phyloP scores from a whole-genome alignment of 2,113 vertebrate species.

The Peromyscus leucopus region DNA sequence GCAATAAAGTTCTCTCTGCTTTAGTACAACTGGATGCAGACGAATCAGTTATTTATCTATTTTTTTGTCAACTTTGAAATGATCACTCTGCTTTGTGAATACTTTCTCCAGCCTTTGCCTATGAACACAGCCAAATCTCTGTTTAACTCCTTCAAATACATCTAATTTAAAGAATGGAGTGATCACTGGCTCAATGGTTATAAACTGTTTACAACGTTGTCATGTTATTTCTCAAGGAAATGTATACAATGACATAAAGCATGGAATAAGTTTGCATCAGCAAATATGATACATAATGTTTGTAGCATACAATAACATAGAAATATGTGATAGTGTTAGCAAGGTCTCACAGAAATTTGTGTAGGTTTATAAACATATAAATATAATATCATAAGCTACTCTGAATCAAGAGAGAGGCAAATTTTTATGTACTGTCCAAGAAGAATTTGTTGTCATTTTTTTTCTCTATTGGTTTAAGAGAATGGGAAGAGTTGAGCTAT shows the following conservation, averaged over 20 bases:
- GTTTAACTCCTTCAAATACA: background rate
- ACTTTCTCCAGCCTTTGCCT: background rate
- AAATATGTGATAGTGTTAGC: background rate
- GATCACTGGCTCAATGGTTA: background rate
- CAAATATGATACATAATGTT: background rate
- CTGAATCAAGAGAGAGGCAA: background rate
- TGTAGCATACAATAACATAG: background rate
- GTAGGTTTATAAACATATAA: background rate
- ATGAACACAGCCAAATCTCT: background rate
- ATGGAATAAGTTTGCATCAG: background rate
- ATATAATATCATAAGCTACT: background rate
- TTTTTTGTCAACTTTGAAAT: background rate
- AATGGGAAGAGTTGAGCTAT: background rate
- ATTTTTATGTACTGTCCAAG: background rate
- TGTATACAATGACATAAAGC: background rate
- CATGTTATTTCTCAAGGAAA: background rate
- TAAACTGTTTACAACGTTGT: background rate
- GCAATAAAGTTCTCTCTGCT: background rate
- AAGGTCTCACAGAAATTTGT: background rate
- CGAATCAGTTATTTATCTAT: background rate
- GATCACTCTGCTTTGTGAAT: background rate
- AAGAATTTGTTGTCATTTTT: conserved; percentile 9
- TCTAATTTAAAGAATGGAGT: background rate
- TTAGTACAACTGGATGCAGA: background rate
- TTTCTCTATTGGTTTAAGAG: background rate